These are phyloP conservation scores for Percopsis omiscomaycus DNA, from an alignment of 2,797 vertebrate species.

Conservation along the genomic window DNA sequence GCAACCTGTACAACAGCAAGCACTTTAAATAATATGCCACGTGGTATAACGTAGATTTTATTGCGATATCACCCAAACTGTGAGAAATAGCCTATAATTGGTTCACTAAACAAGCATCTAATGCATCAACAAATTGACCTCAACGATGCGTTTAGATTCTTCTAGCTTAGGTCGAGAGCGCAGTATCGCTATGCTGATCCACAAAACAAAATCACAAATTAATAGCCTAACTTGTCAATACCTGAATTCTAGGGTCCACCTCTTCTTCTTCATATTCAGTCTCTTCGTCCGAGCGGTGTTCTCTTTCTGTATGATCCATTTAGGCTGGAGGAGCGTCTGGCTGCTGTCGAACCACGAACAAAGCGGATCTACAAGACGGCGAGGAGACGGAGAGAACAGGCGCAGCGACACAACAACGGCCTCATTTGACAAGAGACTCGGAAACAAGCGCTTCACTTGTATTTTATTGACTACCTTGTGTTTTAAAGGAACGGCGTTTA, in stretches of 20 bases:
- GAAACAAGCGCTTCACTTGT: too few relatives aligned
- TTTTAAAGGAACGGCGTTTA: not conserved
- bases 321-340: constrained; percentile 13
- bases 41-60: too few relatives aligned
- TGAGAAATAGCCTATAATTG: too few relatives aligned
- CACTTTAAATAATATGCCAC: too few relatives aligned
- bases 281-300: constrained; percentile 74
- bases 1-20: too few relatives aligned
- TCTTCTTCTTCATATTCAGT: constrained; percentile 84
- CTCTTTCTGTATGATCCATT: constrained; percentile 74
- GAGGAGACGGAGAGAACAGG: constrained; percentile 2
- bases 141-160: not conserved
- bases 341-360: constrained; percentile 48
- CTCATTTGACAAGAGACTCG: constrained; percentile 12
- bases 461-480: fast-evolving
- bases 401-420: not conserved
- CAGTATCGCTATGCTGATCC: too few relatives aligned
- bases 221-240: constrained; percentile 38
- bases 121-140: not conserved
- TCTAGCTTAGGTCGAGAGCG: not conserved
- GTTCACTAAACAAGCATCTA: too few relatives aligned
- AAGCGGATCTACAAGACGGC: constrained; percentile 39
- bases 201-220: too few relatives aligned
- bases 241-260: constrained; percentile 94
- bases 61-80: too few relatives aligned